Evolutionary conservation across 2,113 vertebrate species (phyloP).

Genomic region (Sorex fumeus): DNA sequence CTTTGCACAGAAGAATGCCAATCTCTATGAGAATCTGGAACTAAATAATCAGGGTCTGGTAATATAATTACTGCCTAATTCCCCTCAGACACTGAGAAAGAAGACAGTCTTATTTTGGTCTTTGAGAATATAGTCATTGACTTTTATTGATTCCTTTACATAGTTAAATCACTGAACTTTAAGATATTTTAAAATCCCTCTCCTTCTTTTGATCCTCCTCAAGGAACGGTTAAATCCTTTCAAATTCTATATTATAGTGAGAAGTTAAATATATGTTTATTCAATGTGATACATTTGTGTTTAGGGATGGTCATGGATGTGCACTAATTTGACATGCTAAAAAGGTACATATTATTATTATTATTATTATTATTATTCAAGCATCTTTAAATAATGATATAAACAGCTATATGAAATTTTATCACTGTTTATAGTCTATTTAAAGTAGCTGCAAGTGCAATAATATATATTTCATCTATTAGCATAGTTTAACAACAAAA

Average conservation of each 20-base stretch:
- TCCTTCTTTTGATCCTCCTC: not conserved
- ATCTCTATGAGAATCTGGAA: conserved; percentile 23
- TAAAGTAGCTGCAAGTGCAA: not conserved
- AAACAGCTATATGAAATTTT: not conserved
- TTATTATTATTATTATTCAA: too few relatives aligned
- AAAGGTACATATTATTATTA: not conserved
- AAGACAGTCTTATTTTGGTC: not conserved
- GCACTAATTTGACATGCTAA: not conserved
- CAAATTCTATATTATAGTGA: not conserved
- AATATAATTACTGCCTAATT: not conserved
- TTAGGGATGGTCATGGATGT: not conserved
- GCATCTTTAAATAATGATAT: not conserved
- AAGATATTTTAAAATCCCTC: not conserved
- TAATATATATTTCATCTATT: not conserved
- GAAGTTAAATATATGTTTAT: not conserved
- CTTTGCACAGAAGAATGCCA: conserved; percentile 74
- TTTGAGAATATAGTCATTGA: not conserved
- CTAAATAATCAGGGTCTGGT: not conserved
- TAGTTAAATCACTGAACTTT: not conserved
- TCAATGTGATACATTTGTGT: not conserved
- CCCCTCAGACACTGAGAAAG: not conserved
- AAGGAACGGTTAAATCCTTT: conserved; percentile 17
- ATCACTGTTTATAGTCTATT: not conserved
- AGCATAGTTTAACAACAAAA: not conserved
- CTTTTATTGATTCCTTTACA: not conserved